Evolutionary conservation across 2,113 vertebrate genomes (phyloP).

Genomic region (Xenotilapia caudafasciata): DNA sequence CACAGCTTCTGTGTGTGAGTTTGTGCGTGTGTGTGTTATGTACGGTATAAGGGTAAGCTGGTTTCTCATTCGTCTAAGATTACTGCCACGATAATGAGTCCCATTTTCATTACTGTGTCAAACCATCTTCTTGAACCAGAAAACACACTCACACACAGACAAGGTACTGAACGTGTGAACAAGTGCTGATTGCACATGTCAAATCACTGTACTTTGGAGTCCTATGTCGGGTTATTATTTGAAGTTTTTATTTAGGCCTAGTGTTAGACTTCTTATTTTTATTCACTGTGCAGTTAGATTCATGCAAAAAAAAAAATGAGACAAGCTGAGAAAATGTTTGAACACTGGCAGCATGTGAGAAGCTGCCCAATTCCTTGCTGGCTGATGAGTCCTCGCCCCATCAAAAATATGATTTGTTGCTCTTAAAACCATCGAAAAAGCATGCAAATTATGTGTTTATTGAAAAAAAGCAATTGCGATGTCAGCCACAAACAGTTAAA

Average conservation of each 20-base stretch:
- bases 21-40: background rate
- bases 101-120: background rate
- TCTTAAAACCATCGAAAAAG: background rate
- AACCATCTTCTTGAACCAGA: background rate
- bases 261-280: background rate
- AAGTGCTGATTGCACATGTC: background rate
- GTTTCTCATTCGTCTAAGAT: constrained; percentile 31
- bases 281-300: background rate
- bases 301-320: background rate
- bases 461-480: background rate
- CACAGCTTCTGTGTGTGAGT: background rate
- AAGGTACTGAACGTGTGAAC: background rate
- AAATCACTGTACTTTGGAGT: background rate
- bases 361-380: background rate
- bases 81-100: background rate
- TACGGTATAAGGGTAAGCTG: background rate
- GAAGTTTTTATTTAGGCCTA: background rate
- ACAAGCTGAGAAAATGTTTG: background rate
- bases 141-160: background rate
- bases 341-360: background rate
- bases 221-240: background rate
- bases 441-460: background rate
- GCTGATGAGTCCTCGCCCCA: background rate
- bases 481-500: background rate
- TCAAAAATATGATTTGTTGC: background rate